Conservation (phyloP, 2,113 vertebrate species). For the Perccottus glenii region DNA sequence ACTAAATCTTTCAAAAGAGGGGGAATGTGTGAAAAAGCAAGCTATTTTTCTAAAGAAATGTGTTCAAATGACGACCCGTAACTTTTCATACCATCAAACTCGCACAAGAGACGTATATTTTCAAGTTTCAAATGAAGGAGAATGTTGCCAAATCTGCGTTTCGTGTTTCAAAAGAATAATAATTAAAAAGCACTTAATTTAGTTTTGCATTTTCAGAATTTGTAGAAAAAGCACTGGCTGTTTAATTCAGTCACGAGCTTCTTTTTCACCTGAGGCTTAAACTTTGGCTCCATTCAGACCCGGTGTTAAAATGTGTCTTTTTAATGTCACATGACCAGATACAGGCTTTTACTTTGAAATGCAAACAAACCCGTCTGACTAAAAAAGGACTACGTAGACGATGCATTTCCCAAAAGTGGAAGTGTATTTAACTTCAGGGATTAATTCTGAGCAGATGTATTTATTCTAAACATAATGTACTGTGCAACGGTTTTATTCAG, state of each 20-base stretch:
- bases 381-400: too few relatives aligned
- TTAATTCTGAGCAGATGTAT: too few relatives aligned
- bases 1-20: constrained; percentile 37
- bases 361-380: too few relatives aligned
- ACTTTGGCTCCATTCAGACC: too few relatives aligned
- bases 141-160: constrained; percentile 45
- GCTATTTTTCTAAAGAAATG: constrained; percentile 61
- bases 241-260: neutral
- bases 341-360: too few relatives aligned
- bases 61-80: constrained; percentile 27
- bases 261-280: too few relatives aligned
- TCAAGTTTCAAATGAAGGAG: constrained; percentile 29
- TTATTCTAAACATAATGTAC: too few relatives aligned
- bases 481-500: too few relatives aligned
- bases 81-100: constrained; percentile 55
- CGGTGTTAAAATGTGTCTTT: too few relatives aligned
- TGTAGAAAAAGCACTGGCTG: constrained; percentile 23
- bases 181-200: constrained; percentile 50
- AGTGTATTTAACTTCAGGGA: too few relatives aligned
- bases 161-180: constrained; percentile 28
- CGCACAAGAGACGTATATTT: constrained; percentile 52
- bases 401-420: too few relatives aligned
- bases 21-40: constrained; percentile 39
- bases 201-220: constrained; percentile 40
- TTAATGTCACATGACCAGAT: too few relatives aligned